These are phyloP conservation scores for Pelvicachromis taeniatus DNA, from an alignment of 2,113 vertebrate genomes.

Conservation along the genomic window DNA sequence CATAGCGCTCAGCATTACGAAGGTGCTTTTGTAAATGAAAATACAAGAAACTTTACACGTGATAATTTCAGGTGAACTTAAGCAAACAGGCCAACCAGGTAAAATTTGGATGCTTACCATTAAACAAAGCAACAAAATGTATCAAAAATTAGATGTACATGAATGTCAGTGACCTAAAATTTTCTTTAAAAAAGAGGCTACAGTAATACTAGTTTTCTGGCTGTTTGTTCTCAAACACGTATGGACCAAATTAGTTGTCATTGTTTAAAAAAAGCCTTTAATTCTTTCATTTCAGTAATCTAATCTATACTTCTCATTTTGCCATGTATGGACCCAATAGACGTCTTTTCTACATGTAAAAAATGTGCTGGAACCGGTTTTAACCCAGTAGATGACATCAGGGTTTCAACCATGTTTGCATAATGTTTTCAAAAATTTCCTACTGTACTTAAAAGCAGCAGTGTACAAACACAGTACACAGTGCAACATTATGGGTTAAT, in stretches of 20 bases:
- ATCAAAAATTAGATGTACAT: background rate
- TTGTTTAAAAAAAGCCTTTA: background rate
- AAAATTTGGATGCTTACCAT: background rate
- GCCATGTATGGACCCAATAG: background rate
- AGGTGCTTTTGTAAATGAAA: background rate
- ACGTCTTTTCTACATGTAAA: background rate
- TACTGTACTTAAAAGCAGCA: background rate
- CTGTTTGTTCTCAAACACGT: background rate
- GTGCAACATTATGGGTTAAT: too few species aligned
- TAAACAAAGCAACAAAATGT: background rate
- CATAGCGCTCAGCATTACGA: background rate
- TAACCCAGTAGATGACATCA: background rate
- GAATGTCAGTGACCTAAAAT: background rate
- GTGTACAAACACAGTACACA: background rate
- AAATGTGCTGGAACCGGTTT: background rate
- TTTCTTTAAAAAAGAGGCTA: background rate
- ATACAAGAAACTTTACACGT: background rate
- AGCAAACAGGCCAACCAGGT: background rate
- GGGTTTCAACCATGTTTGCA: background rate
- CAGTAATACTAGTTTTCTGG: background rate
- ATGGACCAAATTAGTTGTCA: accelerated
- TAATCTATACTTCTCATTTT: background rate
- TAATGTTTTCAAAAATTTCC: background rate
- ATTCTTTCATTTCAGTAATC: too few species aligned
- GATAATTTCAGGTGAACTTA: background rate